A percentile compares a stretch with the other conserved stretches of the same genome.
phyloP scores from a whole-genome alignment of 2,888 invertebrate species.

The Venustoraphidia nigricollis region DNA sequence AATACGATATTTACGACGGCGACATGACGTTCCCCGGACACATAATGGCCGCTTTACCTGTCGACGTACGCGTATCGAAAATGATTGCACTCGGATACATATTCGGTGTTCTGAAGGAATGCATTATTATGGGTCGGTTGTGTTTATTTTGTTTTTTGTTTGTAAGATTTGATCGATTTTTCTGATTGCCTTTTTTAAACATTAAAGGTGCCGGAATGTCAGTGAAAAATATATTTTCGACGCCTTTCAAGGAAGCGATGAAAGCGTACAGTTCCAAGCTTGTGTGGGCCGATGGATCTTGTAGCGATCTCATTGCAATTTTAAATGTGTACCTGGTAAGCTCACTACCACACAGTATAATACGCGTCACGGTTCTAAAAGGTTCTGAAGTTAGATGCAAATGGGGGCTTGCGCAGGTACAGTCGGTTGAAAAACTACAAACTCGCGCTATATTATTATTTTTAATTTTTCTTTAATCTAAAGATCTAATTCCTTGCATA shows the following conservation, averaged over 20 bases:
- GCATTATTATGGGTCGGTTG: slow-evolving; percentile 59
- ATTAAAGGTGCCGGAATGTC: slow-evolving; percentile 64
- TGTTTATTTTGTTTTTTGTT: slow-evolving; percentile 1
- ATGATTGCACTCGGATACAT: slow-evolving; percentile 75
- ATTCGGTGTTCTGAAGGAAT: slow-evolving; percentile 70
- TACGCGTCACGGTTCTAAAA: too few species aligned
- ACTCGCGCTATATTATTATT: too few species aligned
- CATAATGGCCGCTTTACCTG: slow-evolving; percentile 66
- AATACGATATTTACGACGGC: slow-evolving; percentile 51
- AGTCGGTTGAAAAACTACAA: too few species aligned
- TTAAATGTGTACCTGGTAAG: slow-evolving; percentile 62
- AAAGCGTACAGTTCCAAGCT: slow-evolving; percentile 60
- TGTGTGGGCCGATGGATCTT: slow-evolving; percentile 66
- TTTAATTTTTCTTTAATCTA: too few species aligned
- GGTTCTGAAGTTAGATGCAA: too few species aligned
- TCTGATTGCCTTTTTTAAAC: slow-evolving; percentile 9
- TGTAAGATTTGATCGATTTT: slow-evolving; percentile 6
- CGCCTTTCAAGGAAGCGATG: slow-evolving; percentile 51
- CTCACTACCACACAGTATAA: slow-evolving; percentile 1
- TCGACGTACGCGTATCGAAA: slow-evolving; percentile 70
- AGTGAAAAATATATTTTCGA: slow-evolving; percentile 63
- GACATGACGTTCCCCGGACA: slow-evolving; percentile 75
- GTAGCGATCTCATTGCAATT: slow-evolving; percentile 73
- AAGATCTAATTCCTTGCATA: too few species aligned
- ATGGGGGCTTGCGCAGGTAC: too few species aligned